Evolutionary conservation across 2,113 vertebrate species (phyloP), one percentile per base, ranked within the genome.

Genomic region (Corythornis vintsioides): DNA sequence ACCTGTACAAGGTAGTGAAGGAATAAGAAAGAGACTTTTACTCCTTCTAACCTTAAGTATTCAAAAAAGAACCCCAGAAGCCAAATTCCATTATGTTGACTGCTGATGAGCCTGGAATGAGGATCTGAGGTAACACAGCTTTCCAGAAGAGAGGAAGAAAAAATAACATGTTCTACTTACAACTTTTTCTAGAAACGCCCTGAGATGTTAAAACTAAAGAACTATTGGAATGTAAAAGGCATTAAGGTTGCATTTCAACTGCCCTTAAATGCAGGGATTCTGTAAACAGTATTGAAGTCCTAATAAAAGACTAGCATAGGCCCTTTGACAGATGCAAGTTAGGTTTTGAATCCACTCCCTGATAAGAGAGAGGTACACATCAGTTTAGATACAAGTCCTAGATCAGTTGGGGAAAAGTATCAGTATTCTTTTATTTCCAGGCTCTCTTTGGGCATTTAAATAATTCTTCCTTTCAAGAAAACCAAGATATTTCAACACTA

Each of bases 241-340:
- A 87, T 66, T 43, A 79, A 18, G 29, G 28, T n/a, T 69, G 21
- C 10, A 77, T 45, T 84, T 89, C 14, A 55, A 40, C 29, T 76
- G 60, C 40, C 57, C 57, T 91, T 66, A 67, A 28, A 85, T 11
- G 82, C 76, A 73, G 9, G 29, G 87, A 89, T 91, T 91, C 74
- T 85, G 92, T 89, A 85, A 91, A 91, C 75, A 55, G 73, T 85
- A 75, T 69, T 42, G 21, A 84, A 72, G 64, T 24, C 18, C 55
- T 59, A 79, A 73, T 25, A 70, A 81, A 86, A 76, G 48, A 64
- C 24, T 69, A 38, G 71, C 14, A 65, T 1, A 6, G 24, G 52
- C 67, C 35, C 45, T 93, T 67, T 75, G 48, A 75, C 50, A 74
- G 35, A 74, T 33, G 35, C 15, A 85, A 64, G 87, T 87, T 28